These are phyloP conservation scores for Hypolimnas misippus DNA, from an alignment of 2,888 invertebrate species.

Conservation along the genomic window DNA sequence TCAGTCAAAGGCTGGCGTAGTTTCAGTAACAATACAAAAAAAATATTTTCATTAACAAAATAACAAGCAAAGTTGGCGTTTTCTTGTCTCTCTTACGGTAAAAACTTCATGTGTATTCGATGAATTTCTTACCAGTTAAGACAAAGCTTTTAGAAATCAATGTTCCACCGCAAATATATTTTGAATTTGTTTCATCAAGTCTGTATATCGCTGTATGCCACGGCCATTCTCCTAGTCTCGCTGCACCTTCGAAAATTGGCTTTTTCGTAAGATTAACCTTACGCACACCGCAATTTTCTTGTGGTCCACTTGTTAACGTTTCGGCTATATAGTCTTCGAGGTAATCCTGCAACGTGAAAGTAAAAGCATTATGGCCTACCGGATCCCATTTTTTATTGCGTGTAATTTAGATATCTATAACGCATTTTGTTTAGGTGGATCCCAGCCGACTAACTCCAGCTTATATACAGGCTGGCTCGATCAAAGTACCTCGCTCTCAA, in stretches of 20 bases:
- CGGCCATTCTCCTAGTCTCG: constrained; percentile 51
- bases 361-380: background rate
- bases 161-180: constrained; percentile 50
- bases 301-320: constrained; percentile 9
- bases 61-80: too few species aligned
- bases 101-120: too few species aligned
- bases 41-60: too few species aligned
- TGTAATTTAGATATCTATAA: background rate
- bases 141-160: constrained; percentile 41
- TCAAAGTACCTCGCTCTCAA: too few species aligned
- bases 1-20: too few species aligned
- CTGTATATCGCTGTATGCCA: constrained; percentile 50
- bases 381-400: background rate
- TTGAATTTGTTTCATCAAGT: constrained; percentile 34
- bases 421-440: too few species aligned
- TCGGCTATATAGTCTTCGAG: background rate
- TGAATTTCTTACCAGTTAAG: constrained; percentile 35
- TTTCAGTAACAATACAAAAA: too few species aligned
- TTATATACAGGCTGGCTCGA: too few species aligned
- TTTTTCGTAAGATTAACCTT: background rate
- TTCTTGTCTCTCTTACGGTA: too few species aligned
- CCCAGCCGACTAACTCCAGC: too few species aligned
- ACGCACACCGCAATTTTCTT: constrained; percentile 10
- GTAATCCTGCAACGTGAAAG: background rate
- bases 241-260: background rate